Evolutionary conservation across 2,113 vertebrate species (phyloP), one percentile per base, ranked within the genome.

Genomic region (Clinocottus analis): DNA sequence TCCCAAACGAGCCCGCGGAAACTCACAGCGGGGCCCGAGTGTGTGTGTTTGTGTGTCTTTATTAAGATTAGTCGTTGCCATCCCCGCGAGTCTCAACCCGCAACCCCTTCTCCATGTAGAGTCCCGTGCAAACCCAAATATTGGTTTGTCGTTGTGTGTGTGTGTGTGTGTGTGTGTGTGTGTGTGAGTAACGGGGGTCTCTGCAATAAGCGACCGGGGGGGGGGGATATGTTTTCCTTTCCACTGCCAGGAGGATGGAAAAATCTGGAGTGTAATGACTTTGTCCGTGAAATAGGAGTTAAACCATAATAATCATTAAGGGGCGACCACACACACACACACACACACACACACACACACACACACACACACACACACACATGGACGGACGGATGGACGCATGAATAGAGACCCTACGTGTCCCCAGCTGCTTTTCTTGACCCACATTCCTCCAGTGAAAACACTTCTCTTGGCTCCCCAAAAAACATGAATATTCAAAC

Each of bases 241-340:
- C 79, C 79, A 83, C 39, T 75, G 83, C 79, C 67, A 86, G 69
- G 75, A 92, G 82, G 83, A 87, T 84, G 87, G 89, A 86, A 88
- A 83, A 91, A 80, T 72, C 41, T 70, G 51, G 43, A 33, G 62
- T 63, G 62, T 87, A 87, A 90, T 90, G 80, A 84, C 78, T 88
- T 80, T 61, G 61, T 62, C 77, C 70, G 10, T 89, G 89, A 90
- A 89, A 92, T 86, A 67, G 72, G 91, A 91, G 88, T 92, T 87
- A 80, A 92, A 93, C 61, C 84, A 91, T 85, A 90, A 89, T 87
- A 92, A 89, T 89, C 79, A 90, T 90, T 90, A 85, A 75, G 80
- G 79, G 81, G 70, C 64, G 75, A 74, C 80, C 87, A 81, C 87
- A 88, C 89, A 83, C 41, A 63, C 29, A 78, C 21, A 49, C 31